phyloP scores from a whole-genome alignment of 2,888 invertebrate species.

The Hipparchia semele region DNA sequence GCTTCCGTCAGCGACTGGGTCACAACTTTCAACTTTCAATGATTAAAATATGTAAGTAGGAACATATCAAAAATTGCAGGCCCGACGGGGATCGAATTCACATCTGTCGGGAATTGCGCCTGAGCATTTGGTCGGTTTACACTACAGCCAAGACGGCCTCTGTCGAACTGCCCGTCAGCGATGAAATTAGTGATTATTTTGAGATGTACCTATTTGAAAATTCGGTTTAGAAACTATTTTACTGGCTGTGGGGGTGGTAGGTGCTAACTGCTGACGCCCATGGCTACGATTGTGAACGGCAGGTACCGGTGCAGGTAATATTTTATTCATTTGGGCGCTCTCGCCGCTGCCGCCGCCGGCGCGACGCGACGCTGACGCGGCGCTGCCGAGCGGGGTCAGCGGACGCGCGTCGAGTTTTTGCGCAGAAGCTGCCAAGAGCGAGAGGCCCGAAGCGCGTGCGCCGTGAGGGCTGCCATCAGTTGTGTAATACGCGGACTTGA shows the following conservation, averaged over 20 bases:
- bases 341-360: neutral
- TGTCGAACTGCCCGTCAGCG: no score
- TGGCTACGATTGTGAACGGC: neutral
- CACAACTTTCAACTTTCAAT: no score
- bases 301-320: neutral
- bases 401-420: constrained; percentile 80
- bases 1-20: no score
- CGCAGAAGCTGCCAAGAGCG: constrained; percentile 71
- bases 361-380: neutral
- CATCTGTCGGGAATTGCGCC: no score
- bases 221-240: no score
- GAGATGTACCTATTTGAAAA: no score
- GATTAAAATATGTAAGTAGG: no score
- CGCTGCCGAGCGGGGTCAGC: constrained; percentile 71
- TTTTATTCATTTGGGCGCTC: constrained; percentile 1
- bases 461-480: neutral
- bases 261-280: neutral
- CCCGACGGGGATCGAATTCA: no score
- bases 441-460: constrained; percentile 50
- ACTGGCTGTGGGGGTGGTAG: neutral
- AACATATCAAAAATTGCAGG: no score
- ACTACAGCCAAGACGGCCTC: no score
- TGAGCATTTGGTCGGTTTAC: no score
- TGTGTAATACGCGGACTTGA: neutral
- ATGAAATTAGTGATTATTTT: no score